Conservation (phyloP, 2,113 vertebrate species). For the Osmerus eperlanus region DNA sequence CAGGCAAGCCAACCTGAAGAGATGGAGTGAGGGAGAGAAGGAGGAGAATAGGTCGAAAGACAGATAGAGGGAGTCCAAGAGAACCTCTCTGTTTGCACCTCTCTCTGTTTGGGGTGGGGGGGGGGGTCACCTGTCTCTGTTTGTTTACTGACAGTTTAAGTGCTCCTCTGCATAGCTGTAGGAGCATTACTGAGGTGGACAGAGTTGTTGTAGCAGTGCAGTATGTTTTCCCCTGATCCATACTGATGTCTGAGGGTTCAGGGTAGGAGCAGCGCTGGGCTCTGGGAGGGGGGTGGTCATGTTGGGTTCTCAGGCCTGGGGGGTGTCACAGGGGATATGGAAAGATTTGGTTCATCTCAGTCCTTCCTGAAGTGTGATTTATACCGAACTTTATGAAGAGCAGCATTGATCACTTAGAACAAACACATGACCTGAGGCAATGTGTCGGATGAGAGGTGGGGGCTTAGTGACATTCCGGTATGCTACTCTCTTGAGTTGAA, state of each 20-base stretch:
- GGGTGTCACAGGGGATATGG: background rate
- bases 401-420: conserved; percentile 1
- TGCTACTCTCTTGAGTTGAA: no score
- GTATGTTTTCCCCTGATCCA: no score
- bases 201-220: background rate
- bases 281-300: no score
- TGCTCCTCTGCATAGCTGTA: conserved; percentile 14
- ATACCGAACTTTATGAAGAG: conserved; percentile 32
- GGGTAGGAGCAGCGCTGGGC: no score
- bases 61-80: background rate
- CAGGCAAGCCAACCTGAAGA: background rate
- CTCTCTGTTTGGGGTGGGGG: conserved; percentile 18
- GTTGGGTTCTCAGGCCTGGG: conserved; percentile 9
- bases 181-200: no score
- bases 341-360: conserved; percentile 10
- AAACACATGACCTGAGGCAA: no score
- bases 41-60: background rate
- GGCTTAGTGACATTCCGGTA: no score
- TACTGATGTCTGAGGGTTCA: no score
- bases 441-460: no score
- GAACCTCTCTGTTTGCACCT: background rate
- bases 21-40: background rate
- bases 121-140: conserved; percentile 2
- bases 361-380: conserved; percentile 27
- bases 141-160: conserved; percentile 31